Conservation (phyloP, 2,888 invertebrate species). For the Erpobdella octoculata region DNA sequence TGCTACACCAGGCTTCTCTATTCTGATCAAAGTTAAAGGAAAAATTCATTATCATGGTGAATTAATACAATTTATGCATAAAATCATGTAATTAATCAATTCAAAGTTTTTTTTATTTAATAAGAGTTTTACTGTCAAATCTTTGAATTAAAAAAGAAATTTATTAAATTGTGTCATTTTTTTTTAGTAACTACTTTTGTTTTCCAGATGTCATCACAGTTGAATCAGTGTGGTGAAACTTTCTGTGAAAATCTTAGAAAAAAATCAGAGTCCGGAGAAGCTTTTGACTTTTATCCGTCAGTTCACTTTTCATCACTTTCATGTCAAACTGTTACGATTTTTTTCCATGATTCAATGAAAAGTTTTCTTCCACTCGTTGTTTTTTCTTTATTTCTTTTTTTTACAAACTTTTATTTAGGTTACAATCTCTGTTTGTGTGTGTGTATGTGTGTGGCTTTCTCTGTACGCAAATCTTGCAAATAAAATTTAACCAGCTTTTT, state of each 20-base stretch:
- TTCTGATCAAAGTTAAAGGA: background rate
- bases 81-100: background rate
- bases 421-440: background rate
- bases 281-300: constrained; percentile 9
- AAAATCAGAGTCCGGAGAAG: background rate
- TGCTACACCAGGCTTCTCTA: too few relatives aligned
- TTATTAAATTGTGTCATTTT: background rate
- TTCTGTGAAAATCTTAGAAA: constrained; percentile 13
- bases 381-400: background rate
- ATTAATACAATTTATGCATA: background rate
- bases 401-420: background rate
- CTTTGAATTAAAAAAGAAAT: too few relatives aligned
- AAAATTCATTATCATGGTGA: background rate
- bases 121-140: too few relatives aligned
- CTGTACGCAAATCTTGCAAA: background rate
- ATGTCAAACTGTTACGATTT: too few relatives aligned
- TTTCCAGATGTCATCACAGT: constrained; percentile 20
- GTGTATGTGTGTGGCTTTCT: background rate
- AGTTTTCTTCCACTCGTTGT: background rate
- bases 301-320: too few relatives aligned
- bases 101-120: too few relatives aligned
- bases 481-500: too few relatives aligned
- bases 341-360: background rate
- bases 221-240: constrained; percentile 11
- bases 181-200: background rate